A percentile compares a stretch with the other conserved stretches of the same genome.
phyloP scores from a whole-genome alignment of 2,113 vertebrate genomes.

The Odobenus rosmarus region DNA sequence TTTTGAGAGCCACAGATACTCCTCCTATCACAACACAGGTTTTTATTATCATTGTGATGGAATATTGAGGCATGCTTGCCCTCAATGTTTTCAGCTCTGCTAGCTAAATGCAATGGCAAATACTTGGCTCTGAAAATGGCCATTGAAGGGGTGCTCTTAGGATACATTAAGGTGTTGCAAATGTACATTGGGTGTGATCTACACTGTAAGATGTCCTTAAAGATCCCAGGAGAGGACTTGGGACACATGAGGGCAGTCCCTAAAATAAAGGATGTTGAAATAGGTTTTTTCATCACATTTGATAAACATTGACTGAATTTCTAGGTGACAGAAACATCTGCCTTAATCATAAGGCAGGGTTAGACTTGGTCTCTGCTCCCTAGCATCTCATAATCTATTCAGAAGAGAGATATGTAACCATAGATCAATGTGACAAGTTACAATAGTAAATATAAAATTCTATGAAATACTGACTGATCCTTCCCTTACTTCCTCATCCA shows the following conservation, averaged over 20 bases:
- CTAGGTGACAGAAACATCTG: background rate
- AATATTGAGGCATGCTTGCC: background rate
- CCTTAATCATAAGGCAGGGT: background rate
- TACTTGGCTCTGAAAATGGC: background rate
- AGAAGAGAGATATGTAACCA: background rate
- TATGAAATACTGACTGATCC: background rate
- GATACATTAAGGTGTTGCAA: background rate
- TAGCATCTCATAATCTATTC: background rate
- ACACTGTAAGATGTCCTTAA: background rate
- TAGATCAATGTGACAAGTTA: background rate
- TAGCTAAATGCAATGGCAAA: background rate
- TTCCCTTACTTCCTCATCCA: background rate
- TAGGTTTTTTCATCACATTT: background rate
- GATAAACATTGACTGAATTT: background rate
- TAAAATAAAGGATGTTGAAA: background rate
- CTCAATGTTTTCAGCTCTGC: background rate
- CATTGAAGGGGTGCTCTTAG: background rate
- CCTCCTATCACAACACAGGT: background rate
- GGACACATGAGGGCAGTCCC: background rate
- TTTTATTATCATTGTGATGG: background rate
- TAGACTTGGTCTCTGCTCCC: background rate
- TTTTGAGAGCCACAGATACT: background rate
- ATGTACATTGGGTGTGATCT: background rate
- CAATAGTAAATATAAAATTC: background rate
- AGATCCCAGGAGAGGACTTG: background rate